Evolutionary conservation across 2,888 invertebrate genomes (phyloP).

Genomic region (Galeopsomyia nigrocyanea): DNA sequence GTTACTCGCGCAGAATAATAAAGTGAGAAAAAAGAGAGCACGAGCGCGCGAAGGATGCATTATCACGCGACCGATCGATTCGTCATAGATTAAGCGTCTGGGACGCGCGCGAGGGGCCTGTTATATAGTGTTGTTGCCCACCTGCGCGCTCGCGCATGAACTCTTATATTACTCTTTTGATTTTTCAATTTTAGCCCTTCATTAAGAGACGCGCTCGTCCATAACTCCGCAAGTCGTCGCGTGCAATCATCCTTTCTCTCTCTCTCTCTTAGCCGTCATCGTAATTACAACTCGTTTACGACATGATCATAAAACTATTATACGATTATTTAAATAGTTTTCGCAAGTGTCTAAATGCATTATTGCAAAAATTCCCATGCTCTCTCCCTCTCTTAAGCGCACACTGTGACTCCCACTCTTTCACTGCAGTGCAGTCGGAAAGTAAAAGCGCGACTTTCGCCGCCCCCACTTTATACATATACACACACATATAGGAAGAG

Average conservation of each 20-base stretch:
- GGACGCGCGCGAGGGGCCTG: constrained; percentile 13
- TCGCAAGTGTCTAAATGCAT: constrained; percentile 20
- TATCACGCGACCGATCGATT: constrained; percentile 49
- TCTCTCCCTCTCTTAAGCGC: constrained; percentile 26
- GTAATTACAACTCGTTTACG: too few species aligned
- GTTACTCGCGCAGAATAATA: constrained; percentile 22
- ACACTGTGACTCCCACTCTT: neutral
- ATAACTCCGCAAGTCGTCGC: too few species aligned
- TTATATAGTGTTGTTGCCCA: constrained; percentile 18
- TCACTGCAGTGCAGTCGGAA: constrained; percentile 18
- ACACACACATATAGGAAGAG: constrained; percentile 4
- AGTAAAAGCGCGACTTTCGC: constrained; percentile 47
- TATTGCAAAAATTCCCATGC: constrained; percentile 47
- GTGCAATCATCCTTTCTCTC: too few species aligned
- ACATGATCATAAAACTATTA: too few species aligned
- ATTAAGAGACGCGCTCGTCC: too few species aligned
- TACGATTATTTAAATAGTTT: too few species aligned
- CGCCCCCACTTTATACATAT: neutral
- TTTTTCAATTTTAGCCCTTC: too few species aligned
- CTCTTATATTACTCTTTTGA: too few species aligned
- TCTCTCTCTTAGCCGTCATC: too few species aligned
- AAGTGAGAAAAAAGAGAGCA: neutral
- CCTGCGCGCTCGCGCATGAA: constrained; percentile 4
- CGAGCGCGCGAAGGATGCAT: constrained; percentile 41
- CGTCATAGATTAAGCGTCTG: constrained; percentile 45